phyloP scores from a whole-genome alignment of 2,797 vertebrate genomes.

The Momotus momota region DNA sequence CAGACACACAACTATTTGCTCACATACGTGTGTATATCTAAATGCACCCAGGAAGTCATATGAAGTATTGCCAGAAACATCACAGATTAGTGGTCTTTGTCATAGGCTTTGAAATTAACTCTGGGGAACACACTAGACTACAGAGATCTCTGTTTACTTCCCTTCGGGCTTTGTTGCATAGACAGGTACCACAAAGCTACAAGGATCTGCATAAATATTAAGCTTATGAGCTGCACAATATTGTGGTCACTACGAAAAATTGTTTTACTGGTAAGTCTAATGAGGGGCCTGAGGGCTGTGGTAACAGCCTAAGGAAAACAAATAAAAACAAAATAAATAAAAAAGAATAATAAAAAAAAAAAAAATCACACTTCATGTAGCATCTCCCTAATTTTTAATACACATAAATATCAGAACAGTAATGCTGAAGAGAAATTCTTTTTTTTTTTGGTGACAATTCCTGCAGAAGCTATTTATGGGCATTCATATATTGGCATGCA shows the following conservation, averaged over 20 bases:
- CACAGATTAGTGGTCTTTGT: neutral
- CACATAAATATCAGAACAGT: neutral
- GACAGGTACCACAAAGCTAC: neutral
- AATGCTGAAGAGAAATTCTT: neutral
- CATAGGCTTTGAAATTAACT: neutral
- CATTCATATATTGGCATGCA: neutral
- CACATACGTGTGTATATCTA: accelerated
- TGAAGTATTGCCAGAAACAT: neutral
- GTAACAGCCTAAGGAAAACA: neutral
- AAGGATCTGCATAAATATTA: neutral
- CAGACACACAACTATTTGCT: neutral
- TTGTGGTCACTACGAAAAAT: neutral
- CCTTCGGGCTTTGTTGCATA: neutral
- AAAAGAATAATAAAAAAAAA: neutral
- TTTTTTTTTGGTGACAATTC: neutral
- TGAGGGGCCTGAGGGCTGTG: neutral
- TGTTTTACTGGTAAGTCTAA: neutral
- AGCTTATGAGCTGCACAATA: neutral
- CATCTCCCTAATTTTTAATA: neutral
- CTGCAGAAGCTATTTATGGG: neutral
- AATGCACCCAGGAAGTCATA: neutral
- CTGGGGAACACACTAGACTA: neutral
- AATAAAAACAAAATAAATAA: neutral
- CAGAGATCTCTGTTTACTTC: neutral
- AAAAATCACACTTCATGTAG: neutral